phyloP scores from a whole-genome alignment of 2,797 vertebrate species.

The Bryconaethiops microstoma region DNA sequence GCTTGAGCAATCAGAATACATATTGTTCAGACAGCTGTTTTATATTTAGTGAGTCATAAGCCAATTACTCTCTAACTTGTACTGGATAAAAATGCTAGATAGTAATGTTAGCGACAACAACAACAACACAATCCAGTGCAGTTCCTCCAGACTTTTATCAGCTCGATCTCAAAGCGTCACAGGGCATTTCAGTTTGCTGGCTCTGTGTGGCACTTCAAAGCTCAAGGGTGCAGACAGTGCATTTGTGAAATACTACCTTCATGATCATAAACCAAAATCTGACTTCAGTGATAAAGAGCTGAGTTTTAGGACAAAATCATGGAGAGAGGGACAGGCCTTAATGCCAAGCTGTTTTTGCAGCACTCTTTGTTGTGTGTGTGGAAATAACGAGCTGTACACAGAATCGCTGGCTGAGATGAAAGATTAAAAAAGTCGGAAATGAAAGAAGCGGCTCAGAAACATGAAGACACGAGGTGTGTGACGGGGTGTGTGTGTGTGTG shows the following conservation, averaged over 20 bases:
- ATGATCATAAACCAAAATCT: neutral
- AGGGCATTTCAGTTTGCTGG: neutral
- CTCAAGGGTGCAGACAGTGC: neutral
- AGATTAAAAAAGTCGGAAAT: constrained; percentile 45
- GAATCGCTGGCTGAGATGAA: constrained; percentile 16
- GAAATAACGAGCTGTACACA: neutral
- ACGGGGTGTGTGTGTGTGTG: constrained; percentile 6
- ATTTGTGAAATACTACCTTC: neutral
- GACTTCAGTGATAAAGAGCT: neutral
- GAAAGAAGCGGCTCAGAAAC: constrained; percentile 30
- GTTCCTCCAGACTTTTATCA: neutral
- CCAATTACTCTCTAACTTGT: neutral
- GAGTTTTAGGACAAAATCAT: neutral
- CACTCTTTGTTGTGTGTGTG: neutral
- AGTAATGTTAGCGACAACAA: neutral
- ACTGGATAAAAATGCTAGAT: neutral
- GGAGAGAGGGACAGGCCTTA: neutral
- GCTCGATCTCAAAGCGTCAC: neutral
- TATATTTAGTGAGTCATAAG: neutral
- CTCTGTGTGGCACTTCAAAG: neutral
- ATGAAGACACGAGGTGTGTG: constrained; percentile 9
- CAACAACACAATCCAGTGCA: neutral
- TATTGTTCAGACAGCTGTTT: neutral
- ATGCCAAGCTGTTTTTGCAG: neutral
- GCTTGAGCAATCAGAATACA: neutral